Evolutionary conservation across 2,888 invertebrate genomes (phyloP), one percentile per base, ranked within the genome.

Genomic region (Tachina fera): DNA sequence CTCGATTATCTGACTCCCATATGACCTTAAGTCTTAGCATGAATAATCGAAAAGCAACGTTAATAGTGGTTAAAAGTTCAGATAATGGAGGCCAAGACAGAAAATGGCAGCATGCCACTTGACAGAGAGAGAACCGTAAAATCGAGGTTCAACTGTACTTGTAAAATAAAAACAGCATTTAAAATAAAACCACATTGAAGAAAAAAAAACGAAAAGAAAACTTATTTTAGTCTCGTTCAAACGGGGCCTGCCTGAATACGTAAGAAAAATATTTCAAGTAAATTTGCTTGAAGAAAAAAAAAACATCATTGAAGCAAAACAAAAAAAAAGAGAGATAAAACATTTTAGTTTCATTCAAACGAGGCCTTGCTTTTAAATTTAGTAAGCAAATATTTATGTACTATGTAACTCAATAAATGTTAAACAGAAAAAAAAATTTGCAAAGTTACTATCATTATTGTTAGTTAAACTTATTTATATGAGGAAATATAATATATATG

Each of bases 81-180:
- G 31, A 31, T 31, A 31, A 31, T 31, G 4, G 31, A 31, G 31
- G 31, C 4, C 31, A 31, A 31, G 31, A 31, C 2, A 31, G 3
- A 31, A 31, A 31, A 4, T 31, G 31, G 0, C 31, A 31, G 4
- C 31, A 31, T 2, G 31, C 31, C 31, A 31, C 31, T 4, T 31
- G 4, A 31, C 4, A 31, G 22, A 31, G 2, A 31, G 4, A 31
- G 4, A 31, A 3, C 31, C 31, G 22, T 4, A 31, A 31, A 31
- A 31, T 31, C 31, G 31, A 58, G 31, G 14, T 58, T 14, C 6
- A 31, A 14, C 22, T 3, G 14, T 56, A 56, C 13, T 3, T 56
- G 43, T 43, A 61, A 56, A 56, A 22, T 11, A 43, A 63, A 65
- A 63, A 65, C 45, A 65, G 14, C 65, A 19, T 47, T n/a, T 65